Evolutionary conservation across 2,888 invertebrate genomes (phyloP), one percentile per base, ranked within the genome.

Genomic region (Mechanitis messenoides): DNA sequence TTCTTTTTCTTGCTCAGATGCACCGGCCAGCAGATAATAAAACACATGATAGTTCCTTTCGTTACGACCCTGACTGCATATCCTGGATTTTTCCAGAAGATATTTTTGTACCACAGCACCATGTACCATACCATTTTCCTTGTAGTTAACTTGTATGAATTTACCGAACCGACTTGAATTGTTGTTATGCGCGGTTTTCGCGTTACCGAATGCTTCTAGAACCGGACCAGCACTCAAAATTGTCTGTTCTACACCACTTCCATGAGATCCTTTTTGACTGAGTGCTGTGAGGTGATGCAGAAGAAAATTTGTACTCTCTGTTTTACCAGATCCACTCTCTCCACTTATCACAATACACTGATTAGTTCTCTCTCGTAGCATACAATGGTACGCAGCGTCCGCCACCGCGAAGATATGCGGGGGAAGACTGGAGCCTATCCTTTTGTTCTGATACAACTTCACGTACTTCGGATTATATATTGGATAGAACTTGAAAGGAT

Each of bases 381-480:
- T 98, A 81, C 96, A 95, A 83, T 97, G 96, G 83, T 97, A 98
- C 33, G 97, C 97, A 20, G 96, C 95, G 81, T 97, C 97, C 6
- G 97, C 97, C 55, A 98, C 96, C 60, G 98, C 98, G 90, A 98
- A 98, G 78, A 98, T 97, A 81, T 98, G 98, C 54, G 98, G 98
- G 47, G 98, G 98, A 71, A 98, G 92, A 78, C 97, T 97, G 47
- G 96, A 95, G 38, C 97, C 96, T 72, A 97, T 92, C 73, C 97
- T 91, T 80, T 97, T 93, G 87, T 97, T 97, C 87, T 98, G 98
- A 87, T 98, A 98, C 73, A 98, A 88, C 85, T 97, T 96, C 71
- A 98, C 98, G 91, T 97, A 98, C 87, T 98, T 98, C 55, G 98
- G 98, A 89, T 98, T 98, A 91, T 98, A 98, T 72, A 98, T 98